Evolutionary conservation across 2,888 invertebrate genomes (phyloP).

Genomic region (Drosophila meridionalis): DNA sequence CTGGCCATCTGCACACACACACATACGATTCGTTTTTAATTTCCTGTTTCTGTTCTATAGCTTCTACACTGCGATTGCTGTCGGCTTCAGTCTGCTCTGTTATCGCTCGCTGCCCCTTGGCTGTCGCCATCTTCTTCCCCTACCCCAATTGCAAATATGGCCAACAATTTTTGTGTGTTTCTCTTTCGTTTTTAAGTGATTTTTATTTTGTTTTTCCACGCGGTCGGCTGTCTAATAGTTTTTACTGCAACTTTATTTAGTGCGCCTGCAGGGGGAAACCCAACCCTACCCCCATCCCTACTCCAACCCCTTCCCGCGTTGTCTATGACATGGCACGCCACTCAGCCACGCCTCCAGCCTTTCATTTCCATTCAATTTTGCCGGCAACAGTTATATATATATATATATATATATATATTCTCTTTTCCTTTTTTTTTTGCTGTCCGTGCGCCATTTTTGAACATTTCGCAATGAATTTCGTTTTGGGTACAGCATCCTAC

Average conservation of each 20-base stretch:
- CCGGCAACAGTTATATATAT: constrained; percentile 15
- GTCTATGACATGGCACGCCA: constrained; percentile 35
- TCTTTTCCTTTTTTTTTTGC: not conserved
- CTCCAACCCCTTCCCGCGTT: not conserved
- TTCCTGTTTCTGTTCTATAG: constrained; percentile 64
- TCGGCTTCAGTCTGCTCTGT: constrained; percentile 45
- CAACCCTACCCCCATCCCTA: not conserved
- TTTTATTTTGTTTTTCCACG: constrained; percentile 49
- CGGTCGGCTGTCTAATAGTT: constrained; percentile 65
- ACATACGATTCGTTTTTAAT: constrained; percentile 70
- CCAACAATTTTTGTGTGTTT: constrained; percentile 25
- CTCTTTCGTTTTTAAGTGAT: constrained; percentile 46
- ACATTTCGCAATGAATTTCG: constrained; percentile 75
- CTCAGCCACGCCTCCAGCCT: constrained; percentile 7
- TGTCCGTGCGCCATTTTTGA: constrained; percentile 56
- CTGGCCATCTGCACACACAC: constrained; percentile 34
- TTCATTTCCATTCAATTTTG: constrained; percentile 63
- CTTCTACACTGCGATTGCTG: constrained; percentile 31
- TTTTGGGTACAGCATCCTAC: constrained; percentile 22
- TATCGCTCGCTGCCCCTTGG: constrained; percentile 26
- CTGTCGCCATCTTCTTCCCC: constrained; percentile 22
- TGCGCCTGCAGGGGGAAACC: constrained; percentile 23
- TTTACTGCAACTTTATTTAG: constrained; percentile 71
- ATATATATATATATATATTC: not conserved
- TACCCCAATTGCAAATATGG: constrained; percentile 55